Evolutionary conservation across 1,140 invertebrate species (phyloP), one percentile per base, ranked within the genome.

Genomic region (Akabosia matsudoensis): DNA sequence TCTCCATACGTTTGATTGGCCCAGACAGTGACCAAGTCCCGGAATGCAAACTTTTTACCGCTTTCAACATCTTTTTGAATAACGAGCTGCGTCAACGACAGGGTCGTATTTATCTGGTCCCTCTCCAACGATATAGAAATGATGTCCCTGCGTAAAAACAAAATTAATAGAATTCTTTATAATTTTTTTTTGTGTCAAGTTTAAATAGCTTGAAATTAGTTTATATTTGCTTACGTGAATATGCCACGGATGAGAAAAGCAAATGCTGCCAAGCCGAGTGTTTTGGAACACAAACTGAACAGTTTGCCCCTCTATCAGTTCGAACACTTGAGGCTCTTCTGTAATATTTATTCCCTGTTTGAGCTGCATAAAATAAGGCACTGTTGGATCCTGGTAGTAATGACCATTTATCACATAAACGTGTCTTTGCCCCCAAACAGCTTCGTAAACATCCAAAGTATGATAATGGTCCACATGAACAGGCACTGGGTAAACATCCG

Each of bases 231-330:
- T 67, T 67, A 67, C 61, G 52, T 79, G 78, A 16, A 77, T 24
- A 28, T 79, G 78, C 78, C 78, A 79, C 4, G 78, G 78, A 70
- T 79, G 78, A 10, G 51, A 37, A 18, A 71, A 51, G 22, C 78
- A 79, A 24, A 26, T 26, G 13, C 22, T 13, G 31, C 52, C 31
- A 1, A 33, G 22, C 52, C 45, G 33, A 24, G 45, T 26, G 56
- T 79, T 79, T n/a, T 74, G 26, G n/a, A 79, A 77, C 34, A 79
- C 70, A 0, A 79, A 37, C 72, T 79, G 75, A 31, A 79, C 56
- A 0, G 26, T 13, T 54, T 77, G 33, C 14, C 76, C 76, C 54
- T 64, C 71, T 18, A 74, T 22, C 7, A 77, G 13, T 51, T 77
- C 71, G 74, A 73, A 73, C 1, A 76, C 70, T 56, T 76, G 75